Evolutionary conservation across 2,888 invertebrate species (phyloP), one percentile per base, ranked within the genome.

Genomic region (Hylaea fasciaria): DNA sequence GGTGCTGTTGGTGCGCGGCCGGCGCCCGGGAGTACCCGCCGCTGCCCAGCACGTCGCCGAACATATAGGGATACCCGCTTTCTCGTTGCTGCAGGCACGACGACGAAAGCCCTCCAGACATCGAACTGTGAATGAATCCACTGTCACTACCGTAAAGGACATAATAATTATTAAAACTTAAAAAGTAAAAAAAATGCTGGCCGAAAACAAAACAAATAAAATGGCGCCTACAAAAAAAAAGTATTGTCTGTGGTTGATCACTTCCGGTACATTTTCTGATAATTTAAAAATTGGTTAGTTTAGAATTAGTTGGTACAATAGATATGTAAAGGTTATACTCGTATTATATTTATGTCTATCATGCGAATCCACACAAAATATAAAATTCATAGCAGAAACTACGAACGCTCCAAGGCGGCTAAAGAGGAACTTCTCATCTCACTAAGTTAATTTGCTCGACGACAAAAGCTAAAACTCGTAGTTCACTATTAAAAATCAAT

Each of bases 61-160:
- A 97, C 96, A 97, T 97, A 93, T 97, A 97, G 39, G 97, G 97
- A 88, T 97, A 97, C 56, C 95, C 96, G 70, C 93, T 89, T 81
- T 96, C 95, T 59, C 96, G 93, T 88, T 97, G 97, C 86, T 96
- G 97, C 74, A 96, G 95, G 86, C 96, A 97, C 86, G 95, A 97
- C 75, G 95, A 95, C 73, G 94, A 94, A 93, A 96, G 94, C 72
- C 96, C 96, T 71, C 95, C 95, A 56, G 97, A 95, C 97, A 97
- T 97, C 64, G 97, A 96, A 90, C 97, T 97, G 94, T 72, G 91
- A 93, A 66, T 73, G 74, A 70, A 1, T 35, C 43, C 28, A 66
- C 62, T 62, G 45, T 69, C 53, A 68, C 56, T 62, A 57, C 39
- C 54, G 17, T 11, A 35, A 43, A 41, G 13, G 3, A 11, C 14